Evolutionary conservation across 2,113 vertebrate genomes (phyloP), one percentile per base, ranked within the genome.

Genomic region (Rhinolophus ferrumequinum): DNA sequence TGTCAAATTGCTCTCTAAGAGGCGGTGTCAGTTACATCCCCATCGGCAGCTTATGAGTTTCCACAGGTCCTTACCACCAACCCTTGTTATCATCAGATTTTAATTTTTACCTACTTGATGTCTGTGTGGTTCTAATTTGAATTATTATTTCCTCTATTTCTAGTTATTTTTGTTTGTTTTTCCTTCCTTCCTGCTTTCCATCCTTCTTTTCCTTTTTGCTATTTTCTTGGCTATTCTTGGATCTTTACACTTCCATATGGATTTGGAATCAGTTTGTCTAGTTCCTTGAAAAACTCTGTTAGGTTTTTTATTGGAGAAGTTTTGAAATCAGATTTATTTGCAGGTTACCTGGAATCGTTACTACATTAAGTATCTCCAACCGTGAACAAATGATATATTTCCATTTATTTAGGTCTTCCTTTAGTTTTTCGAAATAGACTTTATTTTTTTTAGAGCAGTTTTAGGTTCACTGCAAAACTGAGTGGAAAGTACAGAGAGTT

Each of bases 221-320:
- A 69, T 80, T 82, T 79, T 80, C 58, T 60, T 92, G 50, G 35
- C 26, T 84, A 64, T 64, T 84, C n/a, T 62, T 82, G 60, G 14
- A 64, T 12, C 19, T 90, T 90, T 69, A 69, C 6, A 69, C 14
- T n/a, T 90, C 19, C 26, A 54, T n/a, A 41, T 38, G 67, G 30
- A 87, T 81, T 86, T 90, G 81, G 26, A 96, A 64, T 90, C 66
- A 79, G 2, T 83, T 69, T 44, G 24, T 47, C 75, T 62, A 70
- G 67, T 7, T 83, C 60, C 44, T 19, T 44, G 66, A 73, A 80
- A 86, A 80, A 86, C 14, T 16, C 10, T 44, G 4, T 66, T 47
- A 16, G 1, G 21, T 83, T 88, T 50, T 77, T 87, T 19, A 19
- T 26, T 44, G 44, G n/a, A 92, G 62, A 16, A 67, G 69, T 47